phyloP scores from a whole-genome alignment of 53 echinoderm and acorn worm species.

The Temnopleurus reevesii region DNA sequence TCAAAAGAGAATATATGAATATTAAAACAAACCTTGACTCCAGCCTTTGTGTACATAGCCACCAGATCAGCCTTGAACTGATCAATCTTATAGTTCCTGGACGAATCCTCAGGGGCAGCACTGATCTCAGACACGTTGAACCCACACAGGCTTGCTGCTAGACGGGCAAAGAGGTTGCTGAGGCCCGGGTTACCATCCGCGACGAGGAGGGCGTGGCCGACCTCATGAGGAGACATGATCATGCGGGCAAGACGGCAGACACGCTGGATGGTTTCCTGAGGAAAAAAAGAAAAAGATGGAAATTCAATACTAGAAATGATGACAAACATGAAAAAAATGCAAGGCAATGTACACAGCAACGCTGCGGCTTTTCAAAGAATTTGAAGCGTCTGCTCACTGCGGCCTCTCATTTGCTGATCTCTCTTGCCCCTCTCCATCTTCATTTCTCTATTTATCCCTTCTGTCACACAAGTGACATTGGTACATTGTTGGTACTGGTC shows the following conservation, averaged over 20 bases:
- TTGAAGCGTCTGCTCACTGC: too few relatives aligned
- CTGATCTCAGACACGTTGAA: conserved; percentile 89
- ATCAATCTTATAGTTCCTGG: conserved; percentile 77
- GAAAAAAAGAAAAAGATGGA: background rate
- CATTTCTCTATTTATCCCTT: too few relatives aligned
- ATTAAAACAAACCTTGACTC: conserved; percentile 76
- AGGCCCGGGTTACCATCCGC: conserved; percentile 97
- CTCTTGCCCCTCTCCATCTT: too few relatives aligned
- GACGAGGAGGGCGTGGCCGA: conserved; percentile 84
- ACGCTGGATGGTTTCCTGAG: conserved; percentile 90
- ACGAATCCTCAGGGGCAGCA: conserved; percentile 70
- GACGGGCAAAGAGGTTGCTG: conserved; percentile 76
- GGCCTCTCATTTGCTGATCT: too few relatives aligned
- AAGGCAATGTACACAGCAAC: too few relatives aligned
- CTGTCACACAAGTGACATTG: too few relatives aligned
- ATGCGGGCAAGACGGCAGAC: conserved; percentile 93
- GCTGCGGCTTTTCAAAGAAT: too few relatives aligned
- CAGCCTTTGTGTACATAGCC: conserved; percentile 93
- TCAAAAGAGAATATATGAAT: too few relatives aligned
- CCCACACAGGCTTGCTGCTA: conserved; percentile 94
- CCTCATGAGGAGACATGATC: conserved; percentile 95
- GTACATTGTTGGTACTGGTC: too few relatives aligned
- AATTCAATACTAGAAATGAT: too few relatives aligned
- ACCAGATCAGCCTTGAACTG: conserved; percentile 95
- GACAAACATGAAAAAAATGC: too few relatives aligned